A percentile compares a stretch with the other conserved stretches of the same genome.
Conservation (phyloP, 2,113 vertebrate species). For the Calonectris borealis region DNA sequence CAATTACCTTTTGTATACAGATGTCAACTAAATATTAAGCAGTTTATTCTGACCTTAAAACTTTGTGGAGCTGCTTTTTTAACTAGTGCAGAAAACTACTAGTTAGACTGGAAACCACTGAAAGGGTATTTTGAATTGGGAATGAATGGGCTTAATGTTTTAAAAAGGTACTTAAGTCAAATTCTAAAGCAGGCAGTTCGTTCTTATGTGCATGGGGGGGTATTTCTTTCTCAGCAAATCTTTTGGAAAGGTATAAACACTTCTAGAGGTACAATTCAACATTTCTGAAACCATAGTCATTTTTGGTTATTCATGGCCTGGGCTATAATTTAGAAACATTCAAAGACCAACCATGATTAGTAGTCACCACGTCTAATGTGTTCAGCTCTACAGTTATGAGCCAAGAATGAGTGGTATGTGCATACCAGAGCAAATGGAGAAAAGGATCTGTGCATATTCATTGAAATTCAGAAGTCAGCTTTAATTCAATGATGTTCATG, state of each 20-base stretch:
- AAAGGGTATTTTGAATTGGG: background rate
- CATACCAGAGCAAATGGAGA: background rate
- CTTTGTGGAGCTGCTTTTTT: background rate
- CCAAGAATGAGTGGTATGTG: conserved; percentile 47
- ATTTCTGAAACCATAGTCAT: background rate
- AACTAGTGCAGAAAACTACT: background rate
- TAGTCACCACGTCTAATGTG: conserved; percentile 30
- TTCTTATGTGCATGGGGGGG: background rate
- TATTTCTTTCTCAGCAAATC: background rate
- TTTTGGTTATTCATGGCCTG: background rate
- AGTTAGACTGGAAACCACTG: background rate
- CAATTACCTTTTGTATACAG: background rate
- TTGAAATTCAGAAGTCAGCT: conserved; percentile 7
- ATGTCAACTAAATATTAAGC: background rate
- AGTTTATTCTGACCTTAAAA: background rate
- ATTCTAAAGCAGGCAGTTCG: background rate
- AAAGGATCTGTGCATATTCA: background rate
- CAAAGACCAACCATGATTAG: background rate
- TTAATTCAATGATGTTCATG: background rate
- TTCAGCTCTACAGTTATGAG: conserved; percentile 5
- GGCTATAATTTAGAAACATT: conserved; percentile 5
- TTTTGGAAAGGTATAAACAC: background rate
- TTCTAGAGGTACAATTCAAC: background rate
- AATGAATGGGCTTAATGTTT: background rate
- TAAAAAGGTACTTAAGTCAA: background rate